phyloP scores from a whole-genome alignment of 2,888 invertebrate species.

The Formica aserva region DNA sequence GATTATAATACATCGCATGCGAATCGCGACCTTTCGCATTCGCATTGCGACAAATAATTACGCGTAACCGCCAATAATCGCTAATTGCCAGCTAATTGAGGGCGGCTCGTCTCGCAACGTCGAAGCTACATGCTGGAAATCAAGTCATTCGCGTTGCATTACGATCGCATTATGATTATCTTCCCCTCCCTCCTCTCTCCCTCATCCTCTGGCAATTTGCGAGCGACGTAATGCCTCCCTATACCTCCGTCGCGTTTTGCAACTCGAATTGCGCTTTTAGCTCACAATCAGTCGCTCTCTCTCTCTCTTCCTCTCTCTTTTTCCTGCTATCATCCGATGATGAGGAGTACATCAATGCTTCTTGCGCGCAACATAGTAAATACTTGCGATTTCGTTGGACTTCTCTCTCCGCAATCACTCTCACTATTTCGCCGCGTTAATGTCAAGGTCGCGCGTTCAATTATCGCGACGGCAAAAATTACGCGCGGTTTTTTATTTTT shows the following conservation, averaged over 20 bases:
- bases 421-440: conserved; percentile 61
- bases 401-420: conserved; percentile 39
- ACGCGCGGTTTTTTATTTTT: conserved; percentile 7
- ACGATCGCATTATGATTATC: conserved; percentile 76
- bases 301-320: conserved; percentile 37
- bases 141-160: conserved; percentile 76
- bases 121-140: conserved; percentile 67
- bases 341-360: conserved; percentile 69
- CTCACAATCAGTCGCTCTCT: not conserved
- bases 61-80: conserved; percentile 73
- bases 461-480: conserved; percentile 49
- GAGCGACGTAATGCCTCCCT: conserved; percentile 72
- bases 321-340: conserved; percentile 68
- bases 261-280: conserved; percentile 72
- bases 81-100: conserved; percentile 71
- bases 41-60: conserved; percentile 67
- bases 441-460: conserved; percentile 55
- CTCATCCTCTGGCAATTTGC: conserved; percentile 71
- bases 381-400: conserved; percentile 58
- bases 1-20: not conserved
- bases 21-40: conserved; percentile 37
- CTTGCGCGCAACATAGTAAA: conserved; percentile 65
- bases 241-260: conserved; percentile 71
- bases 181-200: not conserved
- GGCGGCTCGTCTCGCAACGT: conserved; percentile 68